Evolutionary conservation across 1,140 invertebrate genomes (phyloP).

Genomic region (Drosophila ogumai): DNA sequence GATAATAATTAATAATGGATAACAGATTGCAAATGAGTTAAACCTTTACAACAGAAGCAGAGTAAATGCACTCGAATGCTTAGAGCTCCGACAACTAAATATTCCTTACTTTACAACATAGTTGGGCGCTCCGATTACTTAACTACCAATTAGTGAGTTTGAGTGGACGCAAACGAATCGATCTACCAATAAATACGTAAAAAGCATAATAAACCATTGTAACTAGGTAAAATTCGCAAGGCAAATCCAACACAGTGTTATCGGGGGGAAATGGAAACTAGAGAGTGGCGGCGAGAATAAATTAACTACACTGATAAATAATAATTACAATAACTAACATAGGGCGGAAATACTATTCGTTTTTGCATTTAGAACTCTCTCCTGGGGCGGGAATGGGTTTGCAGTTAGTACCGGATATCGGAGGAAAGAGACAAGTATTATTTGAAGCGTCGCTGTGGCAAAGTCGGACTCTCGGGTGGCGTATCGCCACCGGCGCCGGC

Average conservation of each 20-base stretch:
- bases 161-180: conserved; percentile 69
- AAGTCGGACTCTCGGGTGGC: conserved; percentile 86
- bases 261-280: conserved; percentile 32
- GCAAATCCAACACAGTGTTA: conserved; percentile 42
- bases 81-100: conserved; percentile 31
- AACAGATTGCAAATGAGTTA: conserved; percentile 23
- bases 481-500: conserved; percentile 73
- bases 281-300: conserved; percentile 57
- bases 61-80: conserved; percentile 38
- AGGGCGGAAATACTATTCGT: conserved; percentile 73
- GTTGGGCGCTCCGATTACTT: conserved; percentile 42
- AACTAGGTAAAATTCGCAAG: conserved; percentile 49
- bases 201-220: conserved; percentile 19
- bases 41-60: conserved; percentile 16
- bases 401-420: conserved; percentile 49
- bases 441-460: conserved; percentile 80
- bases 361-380: conserved; percentile 62
- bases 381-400: conserved; percentile 67
- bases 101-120: conserved; percentile 43
- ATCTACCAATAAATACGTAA: conserved; percentile 54
- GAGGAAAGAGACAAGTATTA: conserved; percentile 54
- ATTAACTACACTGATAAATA: conserved; percentile 67
- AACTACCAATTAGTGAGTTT: conserved; percentile 53
- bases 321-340: conserved; percentile 70
- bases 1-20: conserved; percentile 19